phyloP scores from a whole-genome alignment of 2,113 vertebrate genomes.

The Hippocampus mohnikei region DNA sequence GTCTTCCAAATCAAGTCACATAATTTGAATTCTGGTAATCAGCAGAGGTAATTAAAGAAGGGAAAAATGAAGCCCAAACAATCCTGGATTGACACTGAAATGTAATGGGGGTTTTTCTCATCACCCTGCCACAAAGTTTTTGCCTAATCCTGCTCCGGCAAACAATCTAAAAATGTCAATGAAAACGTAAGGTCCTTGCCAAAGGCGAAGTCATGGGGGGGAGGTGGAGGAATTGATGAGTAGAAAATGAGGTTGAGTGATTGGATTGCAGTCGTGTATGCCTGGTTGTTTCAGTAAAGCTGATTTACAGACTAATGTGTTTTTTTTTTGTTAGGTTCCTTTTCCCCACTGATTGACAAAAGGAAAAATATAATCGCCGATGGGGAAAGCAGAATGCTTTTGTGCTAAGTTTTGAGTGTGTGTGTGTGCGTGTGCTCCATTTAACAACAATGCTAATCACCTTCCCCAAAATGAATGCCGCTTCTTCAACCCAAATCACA shows the following conservation, averaged over 20 bases:
- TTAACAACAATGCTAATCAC: conserved; percentile 46
- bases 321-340: conserved; percentile 34
- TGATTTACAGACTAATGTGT: conserved; percentile 71
- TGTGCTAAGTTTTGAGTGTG: conserved; percentile 3
- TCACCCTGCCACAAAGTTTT: background rate
- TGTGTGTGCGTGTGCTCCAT: conserved; percentile 25
- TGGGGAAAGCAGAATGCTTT: conserved; percentile 29
- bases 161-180: background rate
- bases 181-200: background rate
- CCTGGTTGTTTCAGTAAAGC: conserved; percentile 58
- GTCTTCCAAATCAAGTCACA: background rate
- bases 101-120: background rate
- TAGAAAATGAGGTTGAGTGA: conserved; percentile 49
- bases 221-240: conserved; percentile 11
- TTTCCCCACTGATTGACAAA: conserved; percentile 55
- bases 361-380: conserved; percentile 66
- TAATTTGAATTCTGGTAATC: background rate
- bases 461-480: conserved; percentile 27
- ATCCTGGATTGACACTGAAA: background rate
- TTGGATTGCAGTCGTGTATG: conserved; percentile 63
- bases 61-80: background rate
- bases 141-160: background rate
- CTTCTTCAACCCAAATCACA: conserved; percentile 16
- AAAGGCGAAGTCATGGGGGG: background rate
- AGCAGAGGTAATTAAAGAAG: background rate